Percentiles rank a stretch among this genome's conserved stretches.
phyloP scores from a whole-genome alignment of 2,113 vertebrate genomes.

The Catagonus wagneri region DNA sequence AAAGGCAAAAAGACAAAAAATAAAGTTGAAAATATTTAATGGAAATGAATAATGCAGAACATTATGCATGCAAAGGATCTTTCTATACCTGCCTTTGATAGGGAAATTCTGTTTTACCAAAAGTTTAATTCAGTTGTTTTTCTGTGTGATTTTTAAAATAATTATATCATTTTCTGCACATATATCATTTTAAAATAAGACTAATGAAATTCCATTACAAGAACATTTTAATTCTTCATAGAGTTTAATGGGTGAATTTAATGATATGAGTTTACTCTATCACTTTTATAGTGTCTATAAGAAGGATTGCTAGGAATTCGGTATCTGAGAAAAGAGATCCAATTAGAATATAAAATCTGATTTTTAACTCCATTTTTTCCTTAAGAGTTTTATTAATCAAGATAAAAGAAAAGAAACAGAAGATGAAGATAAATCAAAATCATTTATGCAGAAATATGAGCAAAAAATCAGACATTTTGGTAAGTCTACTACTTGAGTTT shows the following conservation, averaged over 20 bases:
- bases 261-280: neutral
- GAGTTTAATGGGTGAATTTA: constrained; percentile 48
- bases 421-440: constrained; percentile 92
- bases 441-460: constrained; percentile 94
- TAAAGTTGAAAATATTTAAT: constrained; percentile 36
- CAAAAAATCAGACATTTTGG: constrained; percentile 96
- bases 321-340: constrained; percentile 48
- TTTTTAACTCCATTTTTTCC: constrained; percentile 60
- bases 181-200: constrained; percentile 49
- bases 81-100: constrained; percentile 39
- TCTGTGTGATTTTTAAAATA: constrained; percentile 48
- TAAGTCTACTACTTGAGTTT: constrained; percentile 86
- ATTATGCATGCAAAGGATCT: constrained; percentile 13
- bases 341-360: constrained; percentile 63
- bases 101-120: constrained; percentile 13
- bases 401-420: constrained; percentile 88
- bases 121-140: constrained; percentile 47
- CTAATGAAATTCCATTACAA: constrained; percentile 6
- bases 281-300: neutral
- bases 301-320: constrained; percentile 18
- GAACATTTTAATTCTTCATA: constrained; percentile 38
- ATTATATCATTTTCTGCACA: neutral
- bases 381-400: constrained; percentile 98
- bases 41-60: constrained; percentile 36
- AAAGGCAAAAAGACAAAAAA: too few relatives aligned